Evolutionary conservation across 2,797 vertebrate species (phyloP).

Genomic region (Sphenopsis melanotis): DNA sequence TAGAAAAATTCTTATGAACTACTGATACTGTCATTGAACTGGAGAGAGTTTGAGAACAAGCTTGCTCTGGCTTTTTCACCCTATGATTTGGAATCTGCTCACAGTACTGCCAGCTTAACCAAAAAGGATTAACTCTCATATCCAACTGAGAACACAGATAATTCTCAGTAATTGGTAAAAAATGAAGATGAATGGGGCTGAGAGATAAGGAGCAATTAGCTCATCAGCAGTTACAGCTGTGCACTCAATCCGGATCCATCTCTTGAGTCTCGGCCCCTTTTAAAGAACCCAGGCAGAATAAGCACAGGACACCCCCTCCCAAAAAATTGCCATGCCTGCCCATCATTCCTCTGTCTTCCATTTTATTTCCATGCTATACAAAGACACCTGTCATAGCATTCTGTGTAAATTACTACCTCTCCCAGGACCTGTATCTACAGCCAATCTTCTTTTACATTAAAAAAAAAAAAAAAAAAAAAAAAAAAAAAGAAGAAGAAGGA

Average conservation of each 20-base stretch:
- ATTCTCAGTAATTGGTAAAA: conserved; percentile 99
- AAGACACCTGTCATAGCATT: conserved; percentile 81
- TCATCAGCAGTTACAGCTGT: conserved; percentile 99
- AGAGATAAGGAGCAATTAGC: conserved; percentile 99
- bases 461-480: background rate
- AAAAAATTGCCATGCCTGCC: conserved; percentile 79
- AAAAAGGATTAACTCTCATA: conserved; percentile 99
- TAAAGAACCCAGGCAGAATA: conserved; percentile 86
- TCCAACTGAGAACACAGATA: conserved; percentile 99
- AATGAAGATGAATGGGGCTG: conserved; percentile 99
- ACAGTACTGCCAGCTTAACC: conserved; percentile 99
- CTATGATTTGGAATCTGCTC: conserved; percentile 95
- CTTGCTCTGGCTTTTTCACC: conserved; percentile 87
- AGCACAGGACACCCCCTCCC: conserved; percentile 84
- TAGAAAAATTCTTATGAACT: conserved; percentile 71
- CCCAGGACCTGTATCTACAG: conserved; percentile 74
- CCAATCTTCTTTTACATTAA: conserved; percentile 72
- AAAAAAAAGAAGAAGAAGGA: too few relatives aligned
- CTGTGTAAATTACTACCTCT: conserved; percentile 77
- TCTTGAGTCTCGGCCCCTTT: conserved; percentile 95
- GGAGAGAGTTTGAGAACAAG: conserved; percentile 85
- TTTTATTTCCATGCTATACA: conserved; percentile 79
- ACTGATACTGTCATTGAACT: conserved; percentile 80
- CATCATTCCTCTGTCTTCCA: conserved; percentile 79
- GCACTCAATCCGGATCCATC: conserved; percentile 98